Base-by-base conservation (phyloP, 2,888 invertebrate species). In the Epistrophe eligans region DNA sequence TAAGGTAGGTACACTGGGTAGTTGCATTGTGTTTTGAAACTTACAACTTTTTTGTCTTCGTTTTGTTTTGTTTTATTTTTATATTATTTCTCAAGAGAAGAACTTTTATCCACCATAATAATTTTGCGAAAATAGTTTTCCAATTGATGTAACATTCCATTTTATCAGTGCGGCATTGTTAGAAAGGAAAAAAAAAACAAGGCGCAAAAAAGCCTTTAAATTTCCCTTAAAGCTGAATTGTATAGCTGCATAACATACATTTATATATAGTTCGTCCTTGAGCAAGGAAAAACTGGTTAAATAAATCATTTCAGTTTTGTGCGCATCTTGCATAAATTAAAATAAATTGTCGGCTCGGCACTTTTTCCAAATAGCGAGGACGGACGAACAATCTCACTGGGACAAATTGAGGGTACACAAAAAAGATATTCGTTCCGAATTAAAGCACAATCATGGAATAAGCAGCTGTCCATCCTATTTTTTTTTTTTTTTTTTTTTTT, bases 301-400 rank as follows among this genome's bases (percentile, higher is more conserved):
- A 84, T 84, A 84, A 84, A 84, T 84, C 83, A 84, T 84, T 84
- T 79, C 40, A 67, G 38, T 77, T 64, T 70, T 57, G 55, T 71
- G 70, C 64, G 74, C 74, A 84, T 76, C 79, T 79, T 79, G 79
- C 79, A 84, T 84, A 79, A 79, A 84, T 79, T 72, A 84, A 79
- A 79, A 74, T 79, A 84, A 84, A 84, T 84, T 84, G 84, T 48
- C 79, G 84, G 79, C 66, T 74, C 15, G 74, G 74, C 55, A 79
- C 74, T 76, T 74, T 66, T 74, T 11, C 48, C n/a, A 74, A 57
- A 48, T 48, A 52, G 67, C 52, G 40, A 52, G 64, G 15, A 38
- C 19, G 50, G 50, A 67, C 45, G 66, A 62, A 57, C 35, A 73
- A 60, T 60, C 55, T 55, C 43, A 11, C 19, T 50, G 48, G 48